A percentile compares a stretch with the other conserved stretches of the same genome.
Evolutionary conservation across 2,113 vertebrate species (phyloP).

Genomic region (Protobothrops flavoviridis): DNA sequence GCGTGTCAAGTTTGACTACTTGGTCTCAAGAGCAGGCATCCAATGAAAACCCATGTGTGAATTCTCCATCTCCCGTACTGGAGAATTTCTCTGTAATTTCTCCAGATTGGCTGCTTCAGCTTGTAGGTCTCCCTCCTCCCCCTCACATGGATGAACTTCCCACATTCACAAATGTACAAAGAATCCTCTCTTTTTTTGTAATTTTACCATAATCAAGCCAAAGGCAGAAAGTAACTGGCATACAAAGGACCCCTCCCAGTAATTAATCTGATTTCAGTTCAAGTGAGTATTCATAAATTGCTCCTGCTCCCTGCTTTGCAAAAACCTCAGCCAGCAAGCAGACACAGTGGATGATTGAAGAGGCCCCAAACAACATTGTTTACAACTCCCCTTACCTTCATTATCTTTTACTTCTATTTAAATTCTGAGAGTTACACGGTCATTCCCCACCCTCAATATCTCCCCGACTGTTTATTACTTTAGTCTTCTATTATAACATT

Average conservation of each 20-base stretch:
- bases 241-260: constrained; percentile 63
- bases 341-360: constrained; percentile 69
- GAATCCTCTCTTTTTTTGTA: constrained; percentile 41
- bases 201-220: constrained; percentile 59
- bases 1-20: no score
- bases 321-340: constrained; percentile 76
- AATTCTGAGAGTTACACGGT: constrained; percentile 68
- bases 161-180: constrained; percentile 20
- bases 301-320: constrained; percentile 74
- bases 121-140: not conserved
- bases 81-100: not conserved
- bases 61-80: no score
- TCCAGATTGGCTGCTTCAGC: constrained; percentile 7
- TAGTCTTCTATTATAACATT: constrained; percentile 72
- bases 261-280: constrained; percentile 73
- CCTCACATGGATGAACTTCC: constrained; percentile 21
- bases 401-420: constrained; percentile 77
- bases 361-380: constrained; percentile 75
- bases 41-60: no score
- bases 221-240: constrained; percentile 57
- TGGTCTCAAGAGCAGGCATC: no score
- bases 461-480: constrained; percentile 63
- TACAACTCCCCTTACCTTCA: constrained; percentile 70
- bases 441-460: constrained; percentile 63
- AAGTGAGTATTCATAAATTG: constrained; percentile 84